phyloP scores from a whole-genome alignment of 2,888 invertebrate genomes.

The Platycheirus albimanus region DNA sequence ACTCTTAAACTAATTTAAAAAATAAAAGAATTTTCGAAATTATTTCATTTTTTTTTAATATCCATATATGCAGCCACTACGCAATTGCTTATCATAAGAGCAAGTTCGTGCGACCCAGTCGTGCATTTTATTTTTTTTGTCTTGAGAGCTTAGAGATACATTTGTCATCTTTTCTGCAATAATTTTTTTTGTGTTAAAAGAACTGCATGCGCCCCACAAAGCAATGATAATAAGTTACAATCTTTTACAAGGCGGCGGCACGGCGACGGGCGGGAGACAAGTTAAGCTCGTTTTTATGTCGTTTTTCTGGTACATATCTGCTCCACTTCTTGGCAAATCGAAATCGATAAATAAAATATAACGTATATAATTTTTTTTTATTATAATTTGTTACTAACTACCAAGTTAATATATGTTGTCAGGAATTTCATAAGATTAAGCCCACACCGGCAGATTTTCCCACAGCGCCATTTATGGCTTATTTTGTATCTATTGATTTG shows the following conservation, averaged over 20 bases:
- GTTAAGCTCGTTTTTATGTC: conserved; percentile 21
- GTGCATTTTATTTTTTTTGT: conserved; percentile 23
- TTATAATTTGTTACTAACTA: conserved; percentile 32
- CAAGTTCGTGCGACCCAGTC: too few relatives aligned
- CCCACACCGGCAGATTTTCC: conserved; percentile 41
- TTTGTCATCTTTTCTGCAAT: conserved; percentile 45
- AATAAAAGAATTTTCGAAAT: too few relatives aligned
- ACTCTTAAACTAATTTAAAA: too few relatives aligned
- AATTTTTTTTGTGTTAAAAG: conserved; percentile 3
- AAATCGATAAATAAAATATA: conserved; percentile 17
- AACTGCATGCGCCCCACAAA: conserved; percentile 55
- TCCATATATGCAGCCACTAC: too few relatives aligned
- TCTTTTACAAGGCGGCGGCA: too few relatives aligned
- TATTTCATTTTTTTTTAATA: too few relatives aligned
- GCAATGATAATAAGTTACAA: conserved; percentile 22
- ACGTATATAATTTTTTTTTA: neutral
- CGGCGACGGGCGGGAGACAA: conserved; percentile 29
- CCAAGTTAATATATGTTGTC: conserved; percentile 7
- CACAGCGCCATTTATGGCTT: conserved; percentile 42
- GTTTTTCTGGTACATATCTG: conserved; percentile 18
- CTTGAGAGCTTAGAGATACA: conserved; percentile 19
- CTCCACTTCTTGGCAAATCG: conserved; percentile 35
- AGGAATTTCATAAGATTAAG: conserved; percentile 33
- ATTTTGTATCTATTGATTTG: neutral
- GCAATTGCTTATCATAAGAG: too few relatives aligned